Conservation (phyloP, 2,888 invertebrate genomes). For the Torymus tubicola region DNA sequence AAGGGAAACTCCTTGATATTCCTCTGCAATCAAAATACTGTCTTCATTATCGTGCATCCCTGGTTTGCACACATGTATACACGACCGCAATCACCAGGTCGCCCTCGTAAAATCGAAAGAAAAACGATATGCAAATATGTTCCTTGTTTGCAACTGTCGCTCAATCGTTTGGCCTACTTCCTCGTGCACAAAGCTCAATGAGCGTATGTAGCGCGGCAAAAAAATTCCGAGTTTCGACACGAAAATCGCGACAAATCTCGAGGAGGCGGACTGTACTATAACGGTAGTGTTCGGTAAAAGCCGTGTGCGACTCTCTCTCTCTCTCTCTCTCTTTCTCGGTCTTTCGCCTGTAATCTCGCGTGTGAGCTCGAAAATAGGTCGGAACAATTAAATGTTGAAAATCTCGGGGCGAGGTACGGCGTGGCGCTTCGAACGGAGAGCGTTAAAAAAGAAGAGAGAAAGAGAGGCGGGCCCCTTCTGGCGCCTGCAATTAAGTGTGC, state of each 20-base stretch:
- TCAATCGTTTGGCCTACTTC: slow-evolving; percentile 21
- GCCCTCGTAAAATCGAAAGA: slow-evolving; percentile 13
- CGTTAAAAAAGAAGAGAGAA: slow-evolving; percentile 5
- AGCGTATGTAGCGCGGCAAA: not conserved
- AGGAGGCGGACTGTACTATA: not conserved
- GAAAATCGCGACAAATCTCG: not conserved
- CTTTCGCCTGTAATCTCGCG: slow-evolving; percentile 21
- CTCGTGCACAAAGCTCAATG: not conserved
- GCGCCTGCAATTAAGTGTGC: slow-evolving; percentile 24
- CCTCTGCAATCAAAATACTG: not conserved
- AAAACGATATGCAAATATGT: slow-evolving; percentile 38
- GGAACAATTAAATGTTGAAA: slow-evolving; percentile 44
- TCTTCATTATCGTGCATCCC: not conserved
- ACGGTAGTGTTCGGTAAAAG: not conserved
- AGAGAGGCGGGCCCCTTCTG: slow-evolving; percentile 6
- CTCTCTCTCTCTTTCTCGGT: no score
- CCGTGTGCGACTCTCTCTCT: no score
- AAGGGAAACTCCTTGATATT: no score
- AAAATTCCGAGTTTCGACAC: not conserved
- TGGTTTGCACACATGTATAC: no score
- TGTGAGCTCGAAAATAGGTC: slow-evolving; percentile 34
- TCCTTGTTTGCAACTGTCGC: not conserved
- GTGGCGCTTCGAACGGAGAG: not conserved
- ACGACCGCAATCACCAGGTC: not conserved
- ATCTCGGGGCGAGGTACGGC: not conserved